Evolutionary conservation across 2,797 vertebrate genomes (phyloP), one percentile per base, ranked within the genome.

Genomic region (Siniperca scherzeri): DNA sequence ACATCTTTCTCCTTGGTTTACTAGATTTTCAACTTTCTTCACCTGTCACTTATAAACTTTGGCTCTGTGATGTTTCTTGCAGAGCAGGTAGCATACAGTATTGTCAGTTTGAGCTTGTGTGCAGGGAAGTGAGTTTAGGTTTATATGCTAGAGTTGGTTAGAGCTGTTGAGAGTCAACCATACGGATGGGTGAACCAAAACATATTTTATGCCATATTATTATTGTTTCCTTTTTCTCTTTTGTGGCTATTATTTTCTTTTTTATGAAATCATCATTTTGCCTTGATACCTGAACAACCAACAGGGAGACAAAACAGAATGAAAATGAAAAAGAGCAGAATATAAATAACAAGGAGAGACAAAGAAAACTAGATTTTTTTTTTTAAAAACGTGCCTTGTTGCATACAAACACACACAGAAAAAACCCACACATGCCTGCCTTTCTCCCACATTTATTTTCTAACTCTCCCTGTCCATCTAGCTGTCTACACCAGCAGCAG

Each of bases 401-500:
- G 25, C 70, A 69, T 27, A 72, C 68, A 74, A 53, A 71, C 40
- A 65, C 27, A n/a, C 0, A 59, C 2, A 50, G 0, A 48, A 12
- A 42, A 40, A 38, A 57, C 42, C 25, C 17, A 75, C 38, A 50
- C 55, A 64, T 3, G 1, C 14, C 40, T 27, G 33, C n/a, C 55
- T 74, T 73, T 42, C 16, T 48, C 46, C 46, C 46, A 48, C 16
- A 19, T 48, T 48, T 48, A 16, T 48, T 48, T 48, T 48, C 33
- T 64, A 50, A 72, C 70, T 40, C 62, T 57, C 7, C 50, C 50
- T 19, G 40, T 75, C 85, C 57, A 30, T 86, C 67, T 27, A 17
- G 52, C 52, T 73, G 74, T 81, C 40, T 33, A 40, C n/a, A 1
- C 57, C 38, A 75, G 80, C 36, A 60, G 46, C 84, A 78, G 66